Base-by-base conservation (phyloP, 2,888 invertebrate species). In the Drosophila testacea region DNA sequence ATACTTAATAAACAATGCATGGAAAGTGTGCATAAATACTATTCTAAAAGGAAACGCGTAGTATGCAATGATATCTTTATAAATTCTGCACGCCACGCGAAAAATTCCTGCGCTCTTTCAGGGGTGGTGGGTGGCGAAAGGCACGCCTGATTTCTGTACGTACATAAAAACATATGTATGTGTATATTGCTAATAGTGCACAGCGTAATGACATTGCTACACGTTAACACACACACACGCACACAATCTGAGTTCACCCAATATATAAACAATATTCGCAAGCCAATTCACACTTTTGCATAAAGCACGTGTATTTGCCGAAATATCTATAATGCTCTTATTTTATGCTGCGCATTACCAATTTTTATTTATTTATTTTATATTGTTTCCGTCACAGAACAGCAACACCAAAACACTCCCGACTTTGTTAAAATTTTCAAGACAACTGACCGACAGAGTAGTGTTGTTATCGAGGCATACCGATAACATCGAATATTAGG, bases 311-410 rank as follows among this genome's bases (percentile, higher is more conserved):
- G 74, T 50, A 70, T 38, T 61, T 68, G 34, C 39, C 32, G 22
- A 77, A 63, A 63, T 73, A 59, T 70, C 73, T 65, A 55, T 64
- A 70, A 52, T 51, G 51, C 32, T 41, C 44, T 41, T 22, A 30
- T 51, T 54, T 47, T 6, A 59, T 50, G 62, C 51, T 68, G 54
- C 54, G 63, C 51, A 71, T 77, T 77, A 77, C 77, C 77, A 71
- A 68, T 74, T 74, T 74, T 57, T 56, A 56, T 75, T 62, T 77
- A 73, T 77, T 77, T 77, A 62, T 68, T 68, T 69, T 63, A 36
- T 68, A 68, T 61, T 61, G 65, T 30, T 70, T 66, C 57, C 62
- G 54, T 69, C n/a, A 30, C 51, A 61, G 6, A 60, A 47, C 52
- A 4, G 13, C 51, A 6, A 52, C 41, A 39, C 39, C 32, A 1